Base-by-base conservation (phyloP, 2,888 invertebrate species). In the Lycophotia porphyrea region DNA sequence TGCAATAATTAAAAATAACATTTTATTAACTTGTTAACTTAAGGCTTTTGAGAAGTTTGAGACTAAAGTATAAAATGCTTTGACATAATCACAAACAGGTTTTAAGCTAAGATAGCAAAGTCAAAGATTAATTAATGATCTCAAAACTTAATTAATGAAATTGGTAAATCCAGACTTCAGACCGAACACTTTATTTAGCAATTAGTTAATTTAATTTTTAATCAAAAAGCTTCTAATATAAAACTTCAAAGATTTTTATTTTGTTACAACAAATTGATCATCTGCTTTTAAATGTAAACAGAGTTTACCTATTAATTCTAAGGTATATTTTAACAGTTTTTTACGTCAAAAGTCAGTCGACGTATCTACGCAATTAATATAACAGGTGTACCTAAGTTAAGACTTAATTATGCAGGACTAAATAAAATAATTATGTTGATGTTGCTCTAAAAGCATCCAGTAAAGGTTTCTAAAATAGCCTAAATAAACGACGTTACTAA, bases 191-290 rank as follows among this genome's bases (percentile, higher is more conserved):
- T 74, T 68, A 69, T 70, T 78, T 52, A 31, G 34, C 66, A 82
- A 72, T 75, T 69, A 80, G 31, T 73, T 61, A 42, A 80, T 82
- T 60, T 7, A 44, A 82, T 64, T 80, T 71, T 49, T 64, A 68
- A 80, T 82, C 60, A 73, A 74, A 82, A 61, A 61, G 15, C 27
- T 74, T 71, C 39, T 61, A 61, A 47, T 47, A 21, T 36, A 36
- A 66, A 80, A 70, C 52, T 60, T 78, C 21, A 49, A 47, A 68
- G 42, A 42, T 31, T 60, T 72, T 61, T 52, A 65, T 42, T 39
- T 49, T 4, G 13, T 15, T 27, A 42, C n/a, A 24, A 5, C 31
- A 67, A 69, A 2, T 66, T 64, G n/a, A 42, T 63, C 27, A 67
- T 67, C 31, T 31, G 15, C 42, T 18, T 55, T 55, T 36, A 70